Percentiles rank a stretch among this genome's conserved stretches.
These are phyloP conservation scores for Antheraea assamensis DNA, from an alignment of 2,888 invertebrate species.

Conservation along the genomic window DNA sequence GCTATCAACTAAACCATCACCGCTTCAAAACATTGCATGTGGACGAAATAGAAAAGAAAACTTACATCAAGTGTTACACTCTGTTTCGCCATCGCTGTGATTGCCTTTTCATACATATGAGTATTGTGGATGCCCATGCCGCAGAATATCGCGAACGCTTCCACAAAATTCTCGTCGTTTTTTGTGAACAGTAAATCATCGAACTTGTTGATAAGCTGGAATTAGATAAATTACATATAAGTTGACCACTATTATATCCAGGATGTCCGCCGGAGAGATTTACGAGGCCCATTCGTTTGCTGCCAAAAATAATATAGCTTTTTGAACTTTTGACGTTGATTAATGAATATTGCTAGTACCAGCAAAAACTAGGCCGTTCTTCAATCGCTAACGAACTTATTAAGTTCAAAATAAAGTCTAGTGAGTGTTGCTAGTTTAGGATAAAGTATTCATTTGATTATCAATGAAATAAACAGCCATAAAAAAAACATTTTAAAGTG, in stretches of 20 bases:
- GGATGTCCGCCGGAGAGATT: conserved; percentile 6
- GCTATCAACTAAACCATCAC: too few species aligned
- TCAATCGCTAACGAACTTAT: conserved; percentile 15
- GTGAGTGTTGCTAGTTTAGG: not conserved
- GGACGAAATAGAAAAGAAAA: conserved; percentile 28
- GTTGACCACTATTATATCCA: not conserved
- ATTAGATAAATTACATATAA: conserved; percentile 34
- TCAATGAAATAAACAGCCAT: not conserved
- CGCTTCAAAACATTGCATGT: conserved; percentile 9
- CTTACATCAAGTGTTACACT: conserved; percentile 95
- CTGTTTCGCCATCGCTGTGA: conserved; percentile 97
- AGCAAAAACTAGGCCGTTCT: conserved; percentile 14
- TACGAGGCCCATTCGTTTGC: conserved; percentile 7
- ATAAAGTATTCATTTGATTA: not conserved
- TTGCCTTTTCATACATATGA: conserved; percentile 97
- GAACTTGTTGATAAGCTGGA: conserved; percentile 95
- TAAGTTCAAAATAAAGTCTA: not conserved
- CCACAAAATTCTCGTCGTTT: conserved; percentile 98
- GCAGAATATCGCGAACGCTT: conserved; percentile 98
- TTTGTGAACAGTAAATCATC: conserved; percentile 95
- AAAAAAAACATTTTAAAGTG: not conserved
- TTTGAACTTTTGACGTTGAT: conserved; percentile 19
- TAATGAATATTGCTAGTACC: conserved; percentile 13
- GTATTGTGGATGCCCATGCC: conserved; percentile 99
- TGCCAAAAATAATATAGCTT: conserved; percentile 16